Base-by-base conservation (phyloP, 2,797 vertebrate species). In the Notolepis coatsorum region DNA sequence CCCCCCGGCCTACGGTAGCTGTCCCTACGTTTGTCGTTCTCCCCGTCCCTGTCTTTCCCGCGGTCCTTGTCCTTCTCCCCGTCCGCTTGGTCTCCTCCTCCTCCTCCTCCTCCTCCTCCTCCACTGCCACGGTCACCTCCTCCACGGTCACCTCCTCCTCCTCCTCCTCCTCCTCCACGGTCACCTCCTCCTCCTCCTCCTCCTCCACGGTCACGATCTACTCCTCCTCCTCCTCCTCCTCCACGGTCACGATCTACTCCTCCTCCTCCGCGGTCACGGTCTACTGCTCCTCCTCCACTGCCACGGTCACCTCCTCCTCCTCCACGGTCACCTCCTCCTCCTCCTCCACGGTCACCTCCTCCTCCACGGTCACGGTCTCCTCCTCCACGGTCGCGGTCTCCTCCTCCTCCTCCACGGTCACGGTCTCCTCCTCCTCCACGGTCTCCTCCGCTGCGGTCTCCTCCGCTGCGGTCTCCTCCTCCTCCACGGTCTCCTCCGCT, bases 1-100 rank as follows among this genome's bases (percentile, higher is more conserved):
- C 82, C 79, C 55, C 89, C 86, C 4, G 86, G 69, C 83, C 92
- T 92, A 77, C 90, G 94, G 85, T 80, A 89, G 45, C 80, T 92
- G 75, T 89, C 94, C 81, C 89, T 94, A 88, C 83, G 66, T 77
- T 94, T 84, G 47, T 93, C 88, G 5, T 80, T 82, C 61, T 93
- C 89, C 57, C 91, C 78, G 17, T 90, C 88, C 52, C 89, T 89
- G 0, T 94, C 94, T 9, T 90, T 73, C 0, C 83, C 85, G 21
- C 91, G 77, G 2, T 91, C 92, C 2, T 90, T 71, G 2, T 91
- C 93, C 5, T 91, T 75, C 4, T 90, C 92, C 4, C 87, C 33
- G 4, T 46, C 74, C 7, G 64, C 43, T 7, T 78, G 12, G 82
- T 41, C 0, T 86, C 87, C 2, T 66, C 65, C 0, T 84, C 73